Base-by-base conservation (phyloP, 2,888 invertebrate species). In the Trypoxylon attenuatum region DNA sequence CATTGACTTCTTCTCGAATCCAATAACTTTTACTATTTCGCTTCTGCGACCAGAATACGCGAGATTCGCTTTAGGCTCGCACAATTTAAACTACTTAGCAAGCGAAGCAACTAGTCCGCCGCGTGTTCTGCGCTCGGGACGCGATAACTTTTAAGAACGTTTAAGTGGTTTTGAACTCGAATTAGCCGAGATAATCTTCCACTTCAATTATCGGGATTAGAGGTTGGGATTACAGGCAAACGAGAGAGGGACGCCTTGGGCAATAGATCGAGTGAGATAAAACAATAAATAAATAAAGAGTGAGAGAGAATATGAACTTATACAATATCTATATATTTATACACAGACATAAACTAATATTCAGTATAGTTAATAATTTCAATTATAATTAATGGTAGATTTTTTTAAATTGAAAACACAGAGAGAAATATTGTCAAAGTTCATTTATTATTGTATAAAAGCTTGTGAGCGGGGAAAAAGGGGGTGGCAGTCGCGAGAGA, bases 401-500 rank as follows among this genome's bases (percentile, higher is more conserved):
- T n/a, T n/a, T n/a, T n/a, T n/a, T n/a, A n/a, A n/a, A n/a, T n/a
- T n/a, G n/a, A n/a, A n/a, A n/a, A n/a, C n/a, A n/a, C n/a, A n/a
- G n/a, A n/a, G n/a, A n/a, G n/a, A n/a, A n/a, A n/a, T 61, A 61
- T 29, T 8, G 47, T 43, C 27, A 16, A 62, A 51, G 22, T 67
- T 69, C 53, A 25, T 69, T 69, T 69, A 69, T 69, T 67, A 45
- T 52, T 25, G 25, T 59, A 68, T 6, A 70, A 68, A 63, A 56
- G 46, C 42, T 46, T 53, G n/a, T n/a, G n/a, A 55, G 5, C 19
- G 42, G 53, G 53, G 21, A 19, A 21, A 13, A 27, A 22, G 41
- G 22, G 42, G 43, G 25, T 45, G 51, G 68, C 59, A 68, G 27
- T 5, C 29, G 42, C 19, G 49, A 23, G 15, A 22, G 16, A 23